Base-by-base conservation (phyloP, 1,140 invertebrate species). In the Cherax destructor region DNA sequence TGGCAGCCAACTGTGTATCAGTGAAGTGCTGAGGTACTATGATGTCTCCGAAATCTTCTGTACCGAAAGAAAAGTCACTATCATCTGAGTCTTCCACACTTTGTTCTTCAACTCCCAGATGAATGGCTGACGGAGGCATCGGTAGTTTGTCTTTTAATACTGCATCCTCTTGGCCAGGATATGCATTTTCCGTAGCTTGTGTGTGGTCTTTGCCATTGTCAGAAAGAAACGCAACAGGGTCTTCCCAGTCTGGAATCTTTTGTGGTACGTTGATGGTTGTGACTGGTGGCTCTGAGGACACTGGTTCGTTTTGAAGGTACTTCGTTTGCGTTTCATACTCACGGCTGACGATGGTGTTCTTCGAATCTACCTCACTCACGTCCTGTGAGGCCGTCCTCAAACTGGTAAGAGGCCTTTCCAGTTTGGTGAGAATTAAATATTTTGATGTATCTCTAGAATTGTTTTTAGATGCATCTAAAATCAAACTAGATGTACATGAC, bases 171-270 rank as follows among this genome's bases (percentile, higher is more conserved):
- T 18, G 5, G 18, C 16, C 16, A 13, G 65, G 18, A 6, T 21
- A 56, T 56, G 52, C 13, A 13, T 56, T 21, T 18, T 18, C 18
- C 21, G 24, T 21, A n/a, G 6, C 61, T 18, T 41, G 24, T 21
- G 10, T 47, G 7, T 30, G 4, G 56, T 18, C 56, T 47, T 47
- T 80, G 3, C 41, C 24, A 50, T 4, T 69, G 49, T 81, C 77
- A 72, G 59, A n/a, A 10, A 61, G 78, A 52, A 88, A 41, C 30
- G 72, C 86, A 24, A 78, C 41, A 52, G 61, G 10, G 6, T 88
- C 77, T 74, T 81, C 78, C 72, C 9, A 86, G n/a, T 86, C 69
- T n/a, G 83, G 83, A 10, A 69, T 76, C 72, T 24, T 11, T 41
- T 86, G 59, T 59, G 61, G 4, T 13, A 61, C 41, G 65, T 3